Conservation (phyloP, 2,797 vertebrate genomes). For the Triplophysa bombifrons region DNA sequence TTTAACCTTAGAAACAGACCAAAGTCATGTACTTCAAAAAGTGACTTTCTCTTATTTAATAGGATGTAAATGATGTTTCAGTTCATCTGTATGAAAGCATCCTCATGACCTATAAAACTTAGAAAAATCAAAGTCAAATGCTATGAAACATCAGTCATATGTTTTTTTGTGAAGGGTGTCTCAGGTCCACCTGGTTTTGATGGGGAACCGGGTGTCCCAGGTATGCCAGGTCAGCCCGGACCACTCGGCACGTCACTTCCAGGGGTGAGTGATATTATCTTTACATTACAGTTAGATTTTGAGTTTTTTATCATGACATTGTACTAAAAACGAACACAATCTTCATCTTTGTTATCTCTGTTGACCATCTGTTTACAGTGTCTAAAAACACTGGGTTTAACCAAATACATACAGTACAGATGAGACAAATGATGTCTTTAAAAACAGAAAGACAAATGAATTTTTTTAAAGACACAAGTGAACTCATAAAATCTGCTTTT, state of each 20-base stretch:
- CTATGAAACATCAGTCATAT: not conserved
- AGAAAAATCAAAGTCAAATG: too few relatives aligned
- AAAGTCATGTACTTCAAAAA: not conserved
- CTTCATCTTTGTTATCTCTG: too few relatives aligned
- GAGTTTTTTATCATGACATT: too few relatives aligned
- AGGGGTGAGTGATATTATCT: constrained; percentile 74
- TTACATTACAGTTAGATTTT: not conserved
- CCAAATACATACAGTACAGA: too few relatives aligned
- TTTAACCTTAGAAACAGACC: not conserved
- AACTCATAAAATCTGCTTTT: too few relatives aligned
- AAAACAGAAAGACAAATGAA: too few relatives aligned
- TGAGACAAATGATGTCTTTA: too few relatives aligned
- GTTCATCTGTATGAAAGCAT: not conserved
- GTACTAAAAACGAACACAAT: too few relatives aligned
- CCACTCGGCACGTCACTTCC: constrained; percentile 81
- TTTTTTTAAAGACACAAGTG: too few relatives aligned
- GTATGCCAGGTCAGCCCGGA: constrained; percentile 89
- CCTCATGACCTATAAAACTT: too few relatives aligned
- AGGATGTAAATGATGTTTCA: not conserved
- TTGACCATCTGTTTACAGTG: too few relatives aligned
- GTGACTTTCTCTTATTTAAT: not conserved
- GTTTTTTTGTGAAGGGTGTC: constrained; percentile 78
- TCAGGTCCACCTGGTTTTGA: constrained; percentile 88
- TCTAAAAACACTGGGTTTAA: too few relatives aligned
- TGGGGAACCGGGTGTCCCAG: constrained; percentile 92